Conservation (phyloP, 1,140 invertebrate genomes). For the Hirudo medicinalis region DNA sequence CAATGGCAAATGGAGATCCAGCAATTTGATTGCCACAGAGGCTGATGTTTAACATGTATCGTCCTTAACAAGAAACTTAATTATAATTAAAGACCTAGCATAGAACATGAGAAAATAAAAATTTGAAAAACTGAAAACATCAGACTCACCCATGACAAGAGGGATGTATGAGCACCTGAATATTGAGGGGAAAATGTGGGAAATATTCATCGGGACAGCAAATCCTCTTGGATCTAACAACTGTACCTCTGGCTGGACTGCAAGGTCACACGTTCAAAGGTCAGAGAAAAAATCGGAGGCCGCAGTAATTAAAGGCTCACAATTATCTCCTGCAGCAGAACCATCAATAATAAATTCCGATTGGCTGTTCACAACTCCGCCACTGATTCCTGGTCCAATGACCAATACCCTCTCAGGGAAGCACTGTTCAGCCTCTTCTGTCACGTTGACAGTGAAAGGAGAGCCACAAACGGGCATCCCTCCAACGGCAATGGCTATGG, state of each 20-base stretch:
- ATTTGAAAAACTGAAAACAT: no score
- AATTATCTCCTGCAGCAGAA: slow-evolving; percentile 48
- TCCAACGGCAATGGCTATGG: neutral
- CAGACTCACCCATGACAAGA: neutral
- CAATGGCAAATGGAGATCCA: neutral
- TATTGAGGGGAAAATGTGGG: neutral
- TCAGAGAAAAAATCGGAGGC: neutral
- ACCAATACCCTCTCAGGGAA: slow-evolving; percentile 44
- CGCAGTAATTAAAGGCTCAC: neutral
- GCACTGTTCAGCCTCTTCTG: neutral
- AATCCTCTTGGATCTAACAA: neutral
- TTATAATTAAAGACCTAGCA: neutral
- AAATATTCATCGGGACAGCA: neutral
- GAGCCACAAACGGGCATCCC: slow-evolving; percentile 1
- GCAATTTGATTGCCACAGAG: neutral
- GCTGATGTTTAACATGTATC: neutral
- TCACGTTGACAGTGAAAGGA: slow-evolving; percentile 5
- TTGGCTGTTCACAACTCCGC: slow-evolving; percentile 69
- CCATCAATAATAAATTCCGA: slow-evolving; percentile 92
- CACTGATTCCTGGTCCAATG: slow-evolving; percentile 74
- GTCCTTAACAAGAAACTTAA: neutral
- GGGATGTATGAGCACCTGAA: slow-evolving; percentile 1
- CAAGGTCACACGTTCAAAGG: neutral
- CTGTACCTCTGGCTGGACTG: neutral
- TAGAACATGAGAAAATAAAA: no score